A percentile compares a stretch with the other conserved stretches of the same genome.
These are phyloP conservation scores for Ondatra zibethicus DNA, from an alignment of 2,113 vertebrate species.

Conservation along the genomic window DNA sequence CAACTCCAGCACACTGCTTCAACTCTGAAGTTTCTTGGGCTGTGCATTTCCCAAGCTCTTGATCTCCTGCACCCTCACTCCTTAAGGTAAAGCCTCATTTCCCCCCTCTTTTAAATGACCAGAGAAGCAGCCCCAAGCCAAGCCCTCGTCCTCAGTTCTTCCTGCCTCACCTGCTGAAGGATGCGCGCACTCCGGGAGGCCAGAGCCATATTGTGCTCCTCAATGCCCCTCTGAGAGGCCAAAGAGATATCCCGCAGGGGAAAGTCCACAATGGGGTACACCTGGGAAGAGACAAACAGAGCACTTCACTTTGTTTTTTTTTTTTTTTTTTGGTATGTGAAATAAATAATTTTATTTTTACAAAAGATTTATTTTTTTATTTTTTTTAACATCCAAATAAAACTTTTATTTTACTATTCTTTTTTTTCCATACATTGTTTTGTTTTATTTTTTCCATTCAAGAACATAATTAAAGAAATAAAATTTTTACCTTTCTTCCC, in stretches of 20 bases:
- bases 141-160: neutral
- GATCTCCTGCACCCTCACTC: neutral
- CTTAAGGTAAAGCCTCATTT: neutral
- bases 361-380: too few species aligned
- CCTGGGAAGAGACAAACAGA: conserved; percentile 78
- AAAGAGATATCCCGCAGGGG: conserved; percentile 87
- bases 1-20: neutral
- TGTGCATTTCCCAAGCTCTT: neutral
- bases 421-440: too few species aligned
- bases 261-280: conserved; percentile 88
- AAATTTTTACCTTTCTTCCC: too few species aligned
- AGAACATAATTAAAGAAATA: too few species aligned
- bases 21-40: too few species aligned
- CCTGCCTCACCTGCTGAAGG: conserved; percentile 82
- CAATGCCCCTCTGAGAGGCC: conserved; percentile 78
- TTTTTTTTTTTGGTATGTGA: too few species aligned
- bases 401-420: too few species aligned
- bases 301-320: too few species aligned
- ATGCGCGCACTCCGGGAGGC: conserved; percentile 68
- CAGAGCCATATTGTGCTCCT: conserved; percentile 80
- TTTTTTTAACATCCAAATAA: too few species aligned
- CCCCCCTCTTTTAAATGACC: neutral
- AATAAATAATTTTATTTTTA: too few species aligned
- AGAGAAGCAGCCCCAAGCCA: neutral
- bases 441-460: too few species aligned